Evolutionary conservation across 2,113 vertebrate genomes (phyloP).

Genomic region (Sminthopsis crassicaudata): DNA sequence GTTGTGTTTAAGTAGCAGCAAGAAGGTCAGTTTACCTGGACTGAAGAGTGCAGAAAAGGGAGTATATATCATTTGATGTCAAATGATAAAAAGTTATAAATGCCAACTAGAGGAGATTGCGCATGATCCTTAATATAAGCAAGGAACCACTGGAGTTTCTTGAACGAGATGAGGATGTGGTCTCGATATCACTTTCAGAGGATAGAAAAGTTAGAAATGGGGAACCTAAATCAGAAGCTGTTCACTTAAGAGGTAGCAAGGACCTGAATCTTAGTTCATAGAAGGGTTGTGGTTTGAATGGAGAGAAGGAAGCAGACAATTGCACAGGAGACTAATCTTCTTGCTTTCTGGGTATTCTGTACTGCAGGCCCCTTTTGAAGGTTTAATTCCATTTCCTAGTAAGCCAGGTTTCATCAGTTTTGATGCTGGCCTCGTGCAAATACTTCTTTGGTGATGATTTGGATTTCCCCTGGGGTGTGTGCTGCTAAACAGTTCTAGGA

Average conservation of each 20-base stretch:
- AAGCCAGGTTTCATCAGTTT: neutral
- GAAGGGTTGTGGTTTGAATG: neutral
- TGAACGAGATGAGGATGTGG: neutral
- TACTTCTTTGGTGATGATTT: slow-evolving; percentile 3
- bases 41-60: neutral
- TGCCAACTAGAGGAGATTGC: neutral
- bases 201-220: neutral
- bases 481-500: neutral
- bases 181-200: neutral
- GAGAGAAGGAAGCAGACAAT: neutral
- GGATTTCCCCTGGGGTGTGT: neutral
- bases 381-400: neutral
- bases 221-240: neutral
- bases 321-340: neutral
- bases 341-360: slow-evolving; percentile 29
- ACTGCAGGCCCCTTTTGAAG: neutral
- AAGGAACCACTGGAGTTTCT: neutral
- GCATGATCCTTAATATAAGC: neutral
- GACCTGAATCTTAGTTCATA: neutral
- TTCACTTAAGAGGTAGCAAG: neutral
- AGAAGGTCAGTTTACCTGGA: neutral
- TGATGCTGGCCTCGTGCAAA: neutral
- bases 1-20: neutral
- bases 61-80: neutral
- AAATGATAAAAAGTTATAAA: neutral